Percentiles rank a stretch among this genome's conserved stretches.
Evolutionary conservation across 2,113 vertebrate species (phyloP).

Genomic region (Antechinus stuartii): DNA sequence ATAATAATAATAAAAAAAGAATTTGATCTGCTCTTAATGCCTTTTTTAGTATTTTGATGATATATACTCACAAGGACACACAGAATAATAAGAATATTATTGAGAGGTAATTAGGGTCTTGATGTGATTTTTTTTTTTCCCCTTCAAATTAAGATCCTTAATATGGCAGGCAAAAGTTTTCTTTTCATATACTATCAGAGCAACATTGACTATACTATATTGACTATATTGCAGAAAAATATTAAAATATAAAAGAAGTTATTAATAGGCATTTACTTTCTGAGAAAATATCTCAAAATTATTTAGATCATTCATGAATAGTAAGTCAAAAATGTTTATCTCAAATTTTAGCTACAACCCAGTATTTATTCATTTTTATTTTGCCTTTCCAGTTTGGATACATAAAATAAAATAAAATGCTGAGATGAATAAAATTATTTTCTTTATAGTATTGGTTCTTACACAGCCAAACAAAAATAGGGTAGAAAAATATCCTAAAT

Average conservation of each 20-base stretch:
- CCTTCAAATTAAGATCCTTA: constrained; percentile 42
- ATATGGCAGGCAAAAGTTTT: constrained; percentile 8
- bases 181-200: not conserved
- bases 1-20: no score
- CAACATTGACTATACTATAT: not conserved
- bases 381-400: constrained; percentile 29
- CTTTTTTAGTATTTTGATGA: no score
- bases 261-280: constrained; percentile 31
- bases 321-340: constrained; percentile 26
- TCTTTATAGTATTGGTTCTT: not conserved
- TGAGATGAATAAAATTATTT: constrained; percentile 47
- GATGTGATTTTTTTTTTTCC: not conserved
- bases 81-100: not conserved
- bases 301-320: constrained; percentile 8
- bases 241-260: constrained; percentile 4
- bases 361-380: constrained; percentile 43
- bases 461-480: constrained; percentile 15
- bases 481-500: constrained; percentile 40
- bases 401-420: constrained; percentile 16
- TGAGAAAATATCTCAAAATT: constrained; percentile 38
- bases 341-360: constrained; percentile 30
- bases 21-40: no score
- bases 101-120: not conserved
- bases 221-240: not conserved
- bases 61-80: not conserved